Evolutionary conservation across 2,113 vertebrate species (phyloP).

Genomic region (Heptranchias perlo): DNA sequence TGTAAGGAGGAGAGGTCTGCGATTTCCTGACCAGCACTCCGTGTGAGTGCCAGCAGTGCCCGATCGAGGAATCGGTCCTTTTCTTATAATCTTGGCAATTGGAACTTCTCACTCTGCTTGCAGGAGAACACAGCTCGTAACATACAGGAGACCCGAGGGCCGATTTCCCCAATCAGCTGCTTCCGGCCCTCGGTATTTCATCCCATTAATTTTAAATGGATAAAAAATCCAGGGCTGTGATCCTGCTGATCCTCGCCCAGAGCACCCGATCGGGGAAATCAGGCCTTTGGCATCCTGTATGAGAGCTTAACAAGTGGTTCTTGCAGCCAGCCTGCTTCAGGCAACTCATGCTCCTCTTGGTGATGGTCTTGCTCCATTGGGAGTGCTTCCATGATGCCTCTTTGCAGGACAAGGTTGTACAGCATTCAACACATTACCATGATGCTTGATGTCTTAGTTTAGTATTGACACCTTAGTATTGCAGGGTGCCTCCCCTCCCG

Average conservation of each 20-base stretch:
- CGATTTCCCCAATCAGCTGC: no score
- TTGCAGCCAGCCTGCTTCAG: neutral
- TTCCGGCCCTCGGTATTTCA: neutral
- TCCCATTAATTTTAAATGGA: neutral
- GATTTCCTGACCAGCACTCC: neutral
- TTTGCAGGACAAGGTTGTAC: neutral
- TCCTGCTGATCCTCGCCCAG: neutral
- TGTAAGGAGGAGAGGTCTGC: neutral
- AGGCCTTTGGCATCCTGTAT: neutral
- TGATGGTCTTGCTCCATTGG: neutral
- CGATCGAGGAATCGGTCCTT: neutral
- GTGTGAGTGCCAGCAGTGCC: neutral
- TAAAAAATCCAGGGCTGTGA: neutral
- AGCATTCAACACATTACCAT: neutral
- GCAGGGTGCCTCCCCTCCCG: no score
- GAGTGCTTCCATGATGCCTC: neutral
- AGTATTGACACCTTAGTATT: neutral
- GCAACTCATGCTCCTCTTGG: neutral
- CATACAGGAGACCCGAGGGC: neutral
- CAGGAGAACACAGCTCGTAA: neutral
- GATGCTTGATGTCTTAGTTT: neutral
- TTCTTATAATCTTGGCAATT: neutral
- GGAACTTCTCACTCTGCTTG: no score
- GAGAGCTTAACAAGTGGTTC: neutral
- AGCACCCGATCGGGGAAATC: neutral